phyloP scores from a whole-genome alignment of 2,797 vertebrate species.

The Streptopelia turtur region DNA sequence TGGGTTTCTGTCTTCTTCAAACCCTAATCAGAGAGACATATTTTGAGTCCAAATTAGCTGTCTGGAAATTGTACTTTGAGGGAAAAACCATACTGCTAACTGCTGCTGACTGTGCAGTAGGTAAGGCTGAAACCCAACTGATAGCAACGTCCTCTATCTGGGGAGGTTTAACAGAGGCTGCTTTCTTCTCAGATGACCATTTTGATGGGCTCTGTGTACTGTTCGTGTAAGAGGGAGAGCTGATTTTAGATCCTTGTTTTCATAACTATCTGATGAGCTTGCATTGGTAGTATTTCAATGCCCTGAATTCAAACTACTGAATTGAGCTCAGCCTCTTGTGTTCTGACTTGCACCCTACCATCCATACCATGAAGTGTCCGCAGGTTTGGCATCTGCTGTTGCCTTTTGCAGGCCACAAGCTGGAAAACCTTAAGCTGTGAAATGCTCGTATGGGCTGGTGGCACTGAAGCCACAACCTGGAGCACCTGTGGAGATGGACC shows the following conservation, averaged over 20 bases:
- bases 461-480: background rate
- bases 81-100: background rate
- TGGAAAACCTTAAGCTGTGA: background rate
- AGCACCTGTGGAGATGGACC: background rate
- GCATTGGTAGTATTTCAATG: background rate
- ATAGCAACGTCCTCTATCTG: background rate
- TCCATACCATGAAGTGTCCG: accelerated
- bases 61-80: background rate
- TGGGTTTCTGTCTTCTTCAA: background rate
- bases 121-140: background rate
- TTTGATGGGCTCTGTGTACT: background rate
- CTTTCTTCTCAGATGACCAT: background rate
- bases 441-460: background rate
- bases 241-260: background rate
- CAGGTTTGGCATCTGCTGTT: background rate
- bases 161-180: background rate
- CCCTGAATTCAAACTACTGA: accelerated
- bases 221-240: background rate
- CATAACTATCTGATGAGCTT: background rate
- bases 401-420: background rate
- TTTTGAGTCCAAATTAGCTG: constrained; percentile 35
- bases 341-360: background rate
- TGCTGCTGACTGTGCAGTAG: background rate
- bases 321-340: background rate
- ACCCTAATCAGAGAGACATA: background rate